Evolutionary conservation across 1,140 invertebrate genomes (phyloP).

Genomic region (Hypsibius dujardini): DNA sequence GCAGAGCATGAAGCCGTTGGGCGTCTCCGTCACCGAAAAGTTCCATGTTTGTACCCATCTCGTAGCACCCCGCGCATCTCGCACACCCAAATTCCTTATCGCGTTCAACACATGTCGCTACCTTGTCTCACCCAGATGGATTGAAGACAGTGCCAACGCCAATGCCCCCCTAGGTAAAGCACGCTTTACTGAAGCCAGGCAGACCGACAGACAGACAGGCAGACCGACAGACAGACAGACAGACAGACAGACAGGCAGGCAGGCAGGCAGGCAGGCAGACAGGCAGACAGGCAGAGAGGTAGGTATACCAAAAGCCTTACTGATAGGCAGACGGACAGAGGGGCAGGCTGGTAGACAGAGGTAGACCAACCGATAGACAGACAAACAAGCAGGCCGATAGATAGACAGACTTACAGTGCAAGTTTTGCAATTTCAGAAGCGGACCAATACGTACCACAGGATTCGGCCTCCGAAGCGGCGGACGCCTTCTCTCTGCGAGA

Average conservation of each 20-base stretch:
- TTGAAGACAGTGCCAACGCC: background rate
- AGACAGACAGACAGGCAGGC: too few species aligned
- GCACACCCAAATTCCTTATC: slow-evolving; percentile 4
- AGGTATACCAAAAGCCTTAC: too few species aligned
- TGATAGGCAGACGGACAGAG: too few species aligned
- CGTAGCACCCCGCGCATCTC: background rate
- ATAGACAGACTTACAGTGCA: background rate
- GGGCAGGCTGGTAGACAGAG: too few species aligned
- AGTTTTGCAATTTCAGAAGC: background rate
- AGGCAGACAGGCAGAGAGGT: too few species aligned
- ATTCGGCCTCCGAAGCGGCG: background rate
- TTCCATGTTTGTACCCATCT: slow-evolving; percentile 14
- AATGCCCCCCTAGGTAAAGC: background rate
- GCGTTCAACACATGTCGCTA: background rate
- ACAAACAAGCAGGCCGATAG: too few species aligned
- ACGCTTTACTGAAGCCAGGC: too few species aligned
- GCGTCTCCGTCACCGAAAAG: background rate
- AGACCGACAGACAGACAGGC: too few species aligned
- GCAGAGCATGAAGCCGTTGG: background rate
- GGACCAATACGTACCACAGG: background rate
- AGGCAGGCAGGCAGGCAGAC: too few species aligned
- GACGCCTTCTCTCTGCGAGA: background rate
- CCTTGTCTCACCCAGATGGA: slow-evolving; percentile 9
- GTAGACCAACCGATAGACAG: too few species aligned
- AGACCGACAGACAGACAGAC: too few species aligned